Conservation (phyloP, 2,888 invertebrate species). For the Taphrorychus bicolor region DNA sequence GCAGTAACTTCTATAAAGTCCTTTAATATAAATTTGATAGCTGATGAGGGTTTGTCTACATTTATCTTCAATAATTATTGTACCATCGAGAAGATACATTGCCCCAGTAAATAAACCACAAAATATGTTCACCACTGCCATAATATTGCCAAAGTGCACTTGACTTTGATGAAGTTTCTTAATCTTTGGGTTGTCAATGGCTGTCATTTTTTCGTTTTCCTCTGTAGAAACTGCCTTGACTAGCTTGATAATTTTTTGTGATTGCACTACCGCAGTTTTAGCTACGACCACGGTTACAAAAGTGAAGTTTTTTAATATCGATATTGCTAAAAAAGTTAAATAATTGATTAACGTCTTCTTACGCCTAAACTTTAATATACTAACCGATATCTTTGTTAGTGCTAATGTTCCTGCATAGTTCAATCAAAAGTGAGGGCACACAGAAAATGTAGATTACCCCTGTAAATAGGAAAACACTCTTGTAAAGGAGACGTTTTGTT, state of each 20-base stretch:
- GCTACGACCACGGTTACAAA: neutral
- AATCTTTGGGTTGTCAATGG: neutral
- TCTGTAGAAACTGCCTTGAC: neutral
- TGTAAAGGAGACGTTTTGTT: neutral
- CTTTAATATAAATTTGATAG: neutral
- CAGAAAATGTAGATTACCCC: neutral
- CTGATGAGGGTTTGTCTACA: neutral
- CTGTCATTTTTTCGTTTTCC: neutral
- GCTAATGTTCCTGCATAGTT: neutral
- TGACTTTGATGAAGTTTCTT: neutral
- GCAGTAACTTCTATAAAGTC: neutral
- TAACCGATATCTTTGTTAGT: slow-evolving; percentile 2
- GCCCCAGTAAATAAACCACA: neutral
- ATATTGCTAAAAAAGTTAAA: neutral
- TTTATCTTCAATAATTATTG: neutral
- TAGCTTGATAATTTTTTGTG: neutral
- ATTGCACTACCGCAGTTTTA: neutral
- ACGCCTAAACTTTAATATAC: too few species aligned
- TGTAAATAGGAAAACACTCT: neutral
- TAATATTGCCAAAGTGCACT: neutral
- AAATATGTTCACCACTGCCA: neutral
- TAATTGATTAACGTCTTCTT: too few species aligned
- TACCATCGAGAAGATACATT: neutral
- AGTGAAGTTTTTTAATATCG: neutral
- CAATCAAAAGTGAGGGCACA: slow-evolving; percentile 3